Evolutionary conservation across 2,888 invertebrate genomes (phyloP).

Genomic region (Agrenia bidenticulata): DNA sequence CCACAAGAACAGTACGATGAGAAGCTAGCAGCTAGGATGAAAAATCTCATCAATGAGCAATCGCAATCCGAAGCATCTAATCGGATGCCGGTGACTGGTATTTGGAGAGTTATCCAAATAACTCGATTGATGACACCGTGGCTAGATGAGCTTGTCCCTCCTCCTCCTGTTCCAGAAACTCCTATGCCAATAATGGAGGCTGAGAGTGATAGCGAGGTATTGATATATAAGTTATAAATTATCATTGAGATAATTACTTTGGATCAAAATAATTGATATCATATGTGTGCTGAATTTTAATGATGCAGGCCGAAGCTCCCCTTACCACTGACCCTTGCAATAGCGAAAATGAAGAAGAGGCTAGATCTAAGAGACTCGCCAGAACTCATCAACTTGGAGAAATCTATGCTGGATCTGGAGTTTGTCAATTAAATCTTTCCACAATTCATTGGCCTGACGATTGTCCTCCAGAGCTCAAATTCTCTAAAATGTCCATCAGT

Average conservation of each 20-base stretch:
- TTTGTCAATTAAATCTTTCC: conserved; percentile 42
- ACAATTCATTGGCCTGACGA: conserved; percentile 38
- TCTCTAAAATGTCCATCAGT: conserved; percentile 42
- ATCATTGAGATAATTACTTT: no score
- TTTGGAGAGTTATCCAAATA: conserved; percentile 70
- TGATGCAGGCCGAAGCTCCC: no score
- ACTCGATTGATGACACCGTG: conserved; percentile 60
- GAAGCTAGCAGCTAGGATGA: conserved; percentile 23
- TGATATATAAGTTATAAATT: not conserved
- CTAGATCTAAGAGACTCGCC: conserved; percentile 37
- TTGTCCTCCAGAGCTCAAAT: conserved; percentile 31
- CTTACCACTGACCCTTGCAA: not conserved
- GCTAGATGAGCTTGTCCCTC: conserved; percentile 50
- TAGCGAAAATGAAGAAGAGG: conserved; percentile 41
- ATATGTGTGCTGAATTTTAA: no score
- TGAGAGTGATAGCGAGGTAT: conserved; percentile 26
- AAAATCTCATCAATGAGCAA: conserved; percentile 29
- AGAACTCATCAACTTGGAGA: conserved; percentile 45
- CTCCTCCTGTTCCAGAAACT: conserved; percentile 48
- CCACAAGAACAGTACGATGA: conserved; percentile 18
- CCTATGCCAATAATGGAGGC: conserved; percentile 28
- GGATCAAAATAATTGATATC: no score
- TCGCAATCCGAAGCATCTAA: conserved; percentile 27
- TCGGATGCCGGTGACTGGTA: conserved; percentile 57
- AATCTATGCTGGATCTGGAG: conserved; percentile 45